phyloP scores from a whole-genome alignment of 2,113 vertebrate genomes.

The Alces alces region DNA sequence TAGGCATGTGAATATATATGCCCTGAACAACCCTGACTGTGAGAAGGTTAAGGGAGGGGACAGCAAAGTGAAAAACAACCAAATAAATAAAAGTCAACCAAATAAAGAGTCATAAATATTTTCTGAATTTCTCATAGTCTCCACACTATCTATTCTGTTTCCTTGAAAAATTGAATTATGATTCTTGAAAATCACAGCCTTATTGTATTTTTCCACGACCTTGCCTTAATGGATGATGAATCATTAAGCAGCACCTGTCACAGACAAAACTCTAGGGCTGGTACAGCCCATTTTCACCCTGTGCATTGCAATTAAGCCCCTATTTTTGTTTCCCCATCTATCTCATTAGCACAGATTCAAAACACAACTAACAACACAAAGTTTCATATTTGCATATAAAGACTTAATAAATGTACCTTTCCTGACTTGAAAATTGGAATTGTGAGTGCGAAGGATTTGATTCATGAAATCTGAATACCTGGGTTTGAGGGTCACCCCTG shows the following conservation, averaged over 20 bases:
- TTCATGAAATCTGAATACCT: background rate
- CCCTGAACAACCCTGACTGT: background rate
- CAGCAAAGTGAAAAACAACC: slow-evolving; percentile 57
- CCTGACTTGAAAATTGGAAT: slow-evolving; percentile 11
- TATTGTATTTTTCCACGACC: slow-evolving; percentile 51
- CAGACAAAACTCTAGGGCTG: slow-evolving; percentile 22
- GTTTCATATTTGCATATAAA: slow-evolving; percentile 46
- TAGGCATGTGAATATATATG: background rate
- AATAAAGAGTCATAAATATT: slow-evolving; percentile 69
- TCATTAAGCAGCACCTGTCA: slow-evolving; percentile 60
- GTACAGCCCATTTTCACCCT: background rate
- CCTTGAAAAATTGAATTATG: slow-evolving; percentile 71
- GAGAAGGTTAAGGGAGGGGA: slow-evolving; percentile 7
- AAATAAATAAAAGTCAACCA: slow-evolving; percentile 65
- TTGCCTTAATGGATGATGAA: slow-evolving; percentile 65
- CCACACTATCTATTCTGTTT: slow-evolving; percentile 51
- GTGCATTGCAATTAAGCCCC: slow-evolving; percentile 56
- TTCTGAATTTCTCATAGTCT: slow-evolving; percentile 59
- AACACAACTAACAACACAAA: slow-evolving; percentile 46
- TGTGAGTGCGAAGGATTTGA: background rate
- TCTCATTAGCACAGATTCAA: slow-evolving; percentile 57
- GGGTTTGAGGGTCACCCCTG: background rate
- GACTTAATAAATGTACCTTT: slow-evolving; percentile 36
- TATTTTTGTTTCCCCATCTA: slow-evolving; percentile 48
- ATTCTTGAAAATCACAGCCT: slow-evolving; percentile 59